Base-by-base conservation (phyloP, 2,797 vertebrate species). In the Pelochelys cantorii region DNA sequence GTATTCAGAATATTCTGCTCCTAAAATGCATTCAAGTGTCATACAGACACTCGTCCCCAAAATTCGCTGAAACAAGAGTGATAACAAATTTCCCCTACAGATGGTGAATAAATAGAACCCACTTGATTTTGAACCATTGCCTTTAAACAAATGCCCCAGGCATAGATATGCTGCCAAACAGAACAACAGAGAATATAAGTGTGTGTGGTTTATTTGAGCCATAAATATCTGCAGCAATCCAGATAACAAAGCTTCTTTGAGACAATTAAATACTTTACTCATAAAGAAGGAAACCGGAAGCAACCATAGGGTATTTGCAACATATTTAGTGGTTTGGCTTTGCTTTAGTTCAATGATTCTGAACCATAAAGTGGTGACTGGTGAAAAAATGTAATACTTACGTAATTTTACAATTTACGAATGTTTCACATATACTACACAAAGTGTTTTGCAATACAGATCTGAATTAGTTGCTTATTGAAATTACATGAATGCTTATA, bases 81-180 rank as follows among this genome's bases (percentile, higher is more conserved):
- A 92, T 92, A 86, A 91, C 95, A 90, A 93, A 57, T 96, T 94
- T 93, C 81, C 78, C 93, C 74, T 5, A 23, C n/a, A 94, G 80
- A 94, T 81, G 93, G 93, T 10, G 55, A 65, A 42, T 22, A 89
- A 88, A 85, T 82, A 93, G 83, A 95, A 85, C 25, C 37, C 77
- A 78, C 81, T 65, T 83, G 79, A 83, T 88, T 83, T 79, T 68
- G 79, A 78, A 96, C 5, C 52, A 71, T 9, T 59, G 90, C 87
- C 90, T 92, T 87, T 37, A 79, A 83, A 83, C 81, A 93, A 56
- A 52, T 2, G 65, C 57, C 83, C 85, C 34, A 90, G 87, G 83
- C 48, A 85, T 11, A 83, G 85, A 56, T 84, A 92, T 53, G 78
- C 77, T 79, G n/a, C 84, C 92, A 83, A 91, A 87, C 78, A 79